Base-by-base conservation (phyloP, 2,797 vertebrate genomes). In the Epinephelus malabaricus region DNA sequence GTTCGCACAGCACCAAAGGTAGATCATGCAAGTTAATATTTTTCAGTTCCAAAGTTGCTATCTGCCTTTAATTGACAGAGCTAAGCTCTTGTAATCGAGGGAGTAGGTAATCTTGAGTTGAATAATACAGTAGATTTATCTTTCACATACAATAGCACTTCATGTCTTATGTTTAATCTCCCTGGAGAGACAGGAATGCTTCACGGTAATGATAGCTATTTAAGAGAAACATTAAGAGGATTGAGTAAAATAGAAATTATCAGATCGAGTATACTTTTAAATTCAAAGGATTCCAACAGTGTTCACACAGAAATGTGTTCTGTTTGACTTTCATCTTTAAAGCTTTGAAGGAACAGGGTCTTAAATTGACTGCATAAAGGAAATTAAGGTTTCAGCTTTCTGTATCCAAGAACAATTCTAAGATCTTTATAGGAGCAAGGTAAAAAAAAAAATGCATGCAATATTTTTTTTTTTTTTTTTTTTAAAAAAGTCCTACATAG, bases 301-400 rank as follows among this genome's bases (percentile, higher is more conserved):
- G 53, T 72, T 74, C 65, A 19, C 17, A 6, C 15, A 67, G 25
- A 71, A 7, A 11, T 47, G 9, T 53, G 25, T 40, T 59, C 19
- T 34, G 25, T 62, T 21, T 23, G 10, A 63, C 62, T 68, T 76
- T 55, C 27, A 59, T 76, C 65, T 50, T 64, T 69, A 59, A 72
- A 60, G 60, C 23, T 72, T 40, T 14, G 17, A 10, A 40, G 38
- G 17, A 59, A 40, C n/a, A 13, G 15, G 21, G 13, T 54, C 56
- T 72, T 58, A 30, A 27, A 50, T 21, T 12, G 2, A 46, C 27
- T 54, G 6, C 18, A 51, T 17, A 15, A 6, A 40, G 1, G 1
- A 23, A 46, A 58, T 59, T 23, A 50, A 4, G 18, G 5, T 45
- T 64, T 62, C 12, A 3, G 40, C 9, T 11, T 17, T n/a, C 2